Base-by-base conservation (phyloP, 1,140 invertebrate genomes). In the Wasmannia auropunctata region DNA sequence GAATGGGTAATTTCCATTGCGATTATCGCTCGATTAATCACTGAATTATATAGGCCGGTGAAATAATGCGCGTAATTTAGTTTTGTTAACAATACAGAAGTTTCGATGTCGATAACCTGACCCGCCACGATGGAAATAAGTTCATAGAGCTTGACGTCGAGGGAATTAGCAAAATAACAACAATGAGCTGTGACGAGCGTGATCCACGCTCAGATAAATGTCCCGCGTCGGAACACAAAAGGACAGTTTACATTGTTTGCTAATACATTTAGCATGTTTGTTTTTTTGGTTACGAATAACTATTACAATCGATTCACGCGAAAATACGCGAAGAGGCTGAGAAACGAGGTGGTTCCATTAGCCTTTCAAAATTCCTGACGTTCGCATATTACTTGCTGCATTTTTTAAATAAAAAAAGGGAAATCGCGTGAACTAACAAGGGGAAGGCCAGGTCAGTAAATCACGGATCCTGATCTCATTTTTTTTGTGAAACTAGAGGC, bases 51-150 rank as follows among this genome's bases (percentile, higher is more conserved):
- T 54, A 69, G 16, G 34, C 3, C 4, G 43, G 22, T 11, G 14
- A 28, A 40, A 6, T 83, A 72, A 22, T 43, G 19, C 2, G 3
- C 19, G 8, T 31, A n/a, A 31, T 7, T 43, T 62, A 22, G 16
- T 60, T 72, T 46, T 34, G 43, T 79, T 74, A 28, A 43, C 3
- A 40, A 43, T 74, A 1, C 8, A 67, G 2, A 34, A 79, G 40
- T 67, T 49, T 28, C 6, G 31, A 74, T 56, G 37, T 81, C 25
- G 65, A 81, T 83, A 46, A 83, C 40, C 67, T 31, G 79, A 72
- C 25, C 25, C 60, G 49, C 6, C 19, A 58, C 2, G 5, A 40
- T 3, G 14, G 14, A 74, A 58, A 72, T 74, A 74, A 74, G n/a
- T 58, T 72, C 28, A 43, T 46, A 43, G 11, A 43, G 58, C 51